Evolutionary conservation across 92 coral and sea anemone genomes (phyloP), one percentile per base, ranked within the genome.

Genomic region (Parazoanthus atlanticus): DNA sequence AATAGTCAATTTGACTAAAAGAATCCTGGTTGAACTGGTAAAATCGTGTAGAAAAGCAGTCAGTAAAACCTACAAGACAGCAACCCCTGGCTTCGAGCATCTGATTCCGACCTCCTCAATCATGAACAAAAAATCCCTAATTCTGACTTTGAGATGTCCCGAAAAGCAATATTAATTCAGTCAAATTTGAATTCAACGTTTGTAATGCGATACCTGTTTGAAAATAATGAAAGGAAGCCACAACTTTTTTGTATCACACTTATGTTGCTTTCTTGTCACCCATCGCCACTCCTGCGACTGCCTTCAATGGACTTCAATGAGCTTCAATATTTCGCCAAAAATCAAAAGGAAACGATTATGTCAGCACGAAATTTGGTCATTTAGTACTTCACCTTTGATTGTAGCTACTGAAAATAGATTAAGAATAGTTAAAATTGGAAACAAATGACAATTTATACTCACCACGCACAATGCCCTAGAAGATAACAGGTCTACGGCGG

Each of bases 401-500:
- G 65, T 25, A 76, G 74, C 85, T 78, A 75, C 12, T 10, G 49
- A 6, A 43, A 43, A 43, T 43, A 43, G 0, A 43, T 43, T 10
- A 43, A 43, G 49, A 43, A 43, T 6, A 8, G 49, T 43, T 43
- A 43, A 43, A 43, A 0, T 43, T 43, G 49, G 52, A 79, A 38
- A 41, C 13, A 89, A 84, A 31, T 52, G 73, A 58, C 41, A 81
- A 40, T 74, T 74, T 32, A 71, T 76, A 76, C 92, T 89, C 92
- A 85, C 92, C 61, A 36, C 31, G 32, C 49, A 49, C 31, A 76
- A 40, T 66, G 84, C 49, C 85, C 80, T 76, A 73, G 89, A 41
- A 23, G 78, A 64, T 31, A 84, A 74, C 85, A 47, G 8, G 89
- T 61, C 84, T 89, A 89, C 89, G 89, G 91, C 89, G 89, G 88